Base-by-base conservation (phyloP, 2,888 invertebrate genomes). In the Pammene aurita region DNA sequence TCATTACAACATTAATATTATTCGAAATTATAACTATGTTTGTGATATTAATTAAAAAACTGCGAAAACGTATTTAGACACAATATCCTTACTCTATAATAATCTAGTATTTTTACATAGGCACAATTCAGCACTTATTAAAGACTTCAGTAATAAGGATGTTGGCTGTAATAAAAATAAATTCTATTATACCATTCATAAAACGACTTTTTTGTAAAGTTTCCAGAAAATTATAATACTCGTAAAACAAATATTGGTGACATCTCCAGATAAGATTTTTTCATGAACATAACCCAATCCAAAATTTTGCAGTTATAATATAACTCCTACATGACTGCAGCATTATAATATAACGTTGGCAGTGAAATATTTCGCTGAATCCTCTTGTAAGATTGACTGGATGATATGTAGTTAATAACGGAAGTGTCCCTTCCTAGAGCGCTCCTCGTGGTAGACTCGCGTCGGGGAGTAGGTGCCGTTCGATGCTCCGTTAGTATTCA, bases 371-470 rank as follows among this genome's bases (percentile, higher is more conserved):
- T 62, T 46, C 35, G 18, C 34, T n/a, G 54, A 68, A 18, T 48
- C 54, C 16, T 61, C 50, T 48, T 50, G 67, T 46, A 6, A 62
- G 16, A 0, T 57, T 13, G 11, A 38, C 41, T 16, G 13, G n/a
- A 11, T 61, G 18, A 11, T 34, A 65, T 44, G 34, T 61, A 14
- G 42, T 52, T 93, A 96, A 87, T 96, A 96, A 84, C 96, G 95
- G 92, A 96, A 96, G 83, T 96, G 96, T 71, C 96, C 96, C 87
- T 96, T 96, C 81, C 95, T 94, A 72, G 96, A 96, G 79, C 96
- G 93, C 79, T 96, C 96, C 80, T 96, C 96, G 86, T 96, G 96
- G 81, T 96, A 96, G 11, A 96, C 96, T 76, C 96, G 92, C 82
- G 96, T 93, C 0, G 96, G 96, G 14, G 96, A 96, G 81, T 96